A percentile compares a stretch with the other conserved stretches of the same genome.
Evolutionary conservation across 2,113 vertebrate species (phyloP).

Genomic region (Pontoporia blainvillei): DNA sequence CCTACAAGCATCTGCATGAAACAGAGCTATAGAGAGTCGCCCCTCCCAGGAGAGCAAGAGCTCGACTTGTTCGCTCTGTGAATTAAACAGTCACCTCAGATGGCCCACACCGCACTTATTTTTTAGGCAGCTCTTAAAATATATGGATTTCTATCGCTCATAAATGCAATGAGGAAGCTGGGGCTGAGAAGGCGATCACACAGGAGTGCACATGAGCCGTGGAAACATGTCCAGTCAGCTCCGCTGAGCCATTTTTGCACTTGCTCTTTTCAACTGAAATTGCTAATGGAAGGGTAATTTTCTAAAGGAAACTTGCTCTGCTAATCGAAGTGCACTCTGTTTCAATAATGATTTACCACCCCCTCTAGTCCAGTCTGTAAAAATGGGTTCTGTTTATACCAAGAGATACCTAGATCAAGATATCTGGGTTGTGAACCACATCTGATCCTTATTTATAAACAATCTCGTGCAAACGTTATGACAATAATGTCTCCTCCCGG

Average conservation of each 20-base stretch:
- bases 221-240: neutral
- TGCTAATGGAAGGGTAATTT: neutral
- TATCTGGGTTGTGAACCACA: neutral
- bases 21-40: neutral
- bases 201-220: neutral
- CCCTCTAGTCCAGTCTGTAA: neutral
- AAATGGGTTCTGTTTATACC: conserved; percentile 2
- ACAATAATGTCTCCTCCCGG: neutral
- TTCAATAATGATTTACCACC: neutral
- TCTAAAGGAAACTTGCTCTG: conserved; percentile 32
- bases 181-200: neutral
- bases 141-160: neutral
- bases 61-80: neutral
- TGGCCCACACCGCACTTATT: conserved; percentile 4
- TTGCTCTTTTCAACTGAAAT: conserved; percentile 30
- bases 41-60: conserved; percentile 47
- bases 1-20: conserved; percentile 48
- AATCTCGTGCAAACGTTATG: neutral
- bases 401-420: neutral
- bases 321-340: neutral
- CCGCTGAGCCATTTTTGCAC: neutral
- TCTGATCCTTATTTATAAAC: neutral
- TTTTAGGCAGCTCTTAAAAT: conserved; percentile 50
- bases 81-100: conserved; percentile 32
- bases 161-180: neutral